Conservation (phyloP, 2,888 invertebrate genomes). For the Mythimna pallens region DNA sequence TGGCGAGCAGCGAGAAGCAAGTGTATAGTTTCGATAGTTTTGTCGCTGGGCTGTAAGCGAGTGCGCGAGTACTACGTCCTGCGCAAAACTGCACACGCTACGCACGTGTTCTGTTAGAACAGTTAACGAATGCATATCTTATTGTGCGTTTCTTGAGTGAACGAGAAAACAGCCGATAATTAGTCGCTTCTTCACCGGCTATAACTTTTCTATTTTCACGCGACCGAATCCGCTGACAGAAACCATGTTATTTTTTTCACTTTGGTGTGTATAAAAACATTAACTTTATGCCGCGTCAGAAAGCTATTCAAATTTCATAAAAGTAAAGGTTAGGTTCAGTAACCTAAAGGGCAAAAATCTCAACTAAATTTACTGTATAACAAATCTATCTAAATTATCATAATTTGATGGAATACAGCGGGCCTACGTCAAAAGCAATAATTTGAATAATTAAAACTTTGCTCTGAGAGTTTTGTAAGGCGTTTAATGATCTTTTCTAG, state of each 20-base stretch:
- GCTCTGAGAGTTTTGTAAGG: slow-evolving; percentile 56
- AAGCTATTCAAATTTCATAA: neutral
- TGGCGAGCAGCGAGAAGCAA: too few species aligned
- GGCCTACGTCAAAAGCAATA: slow-evolving; percentile 43
- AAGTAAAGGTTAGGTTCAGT: neutral
- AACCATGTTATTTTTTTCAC: too few species aligned
- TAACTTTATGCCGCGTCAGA: neutral
- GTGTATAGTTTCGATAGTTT: too few species aligned
- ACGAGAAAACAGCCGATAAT: too few species aligned
- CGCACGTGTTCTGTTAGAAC: too few species aligned
- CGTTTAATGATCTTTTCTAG: slow-evolving; percentile 57
- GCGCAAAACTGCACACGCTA: too few species aligned
- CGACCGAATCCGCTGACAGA: fast-evolving
- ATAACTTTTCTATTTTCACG: too few species aligned
- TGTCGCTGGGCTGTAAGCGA: too few species aligned
- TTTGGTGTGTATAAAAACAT: neutral
- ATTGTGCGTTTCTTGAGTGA: too few species aligned
- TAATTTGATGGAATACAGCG: slow-evolving; percentile 28
- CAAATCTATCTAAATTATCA: slow-evolving; percentile 3
- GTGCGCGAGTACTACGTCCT: too few species aligned
- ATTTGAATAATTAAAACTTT: slow-evolving; percentile 62
- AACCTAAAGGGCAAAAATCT: neutral
- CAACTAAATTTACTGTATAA: slow-evolving; percentile 1
- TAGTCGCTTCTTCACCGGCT: too few species aligned
- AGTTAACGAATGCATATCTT: too few species aligned